Base-by-base conservation (phyloP, 2,113 vertebrate species). In the Ploceus nigricollis region DNA sequence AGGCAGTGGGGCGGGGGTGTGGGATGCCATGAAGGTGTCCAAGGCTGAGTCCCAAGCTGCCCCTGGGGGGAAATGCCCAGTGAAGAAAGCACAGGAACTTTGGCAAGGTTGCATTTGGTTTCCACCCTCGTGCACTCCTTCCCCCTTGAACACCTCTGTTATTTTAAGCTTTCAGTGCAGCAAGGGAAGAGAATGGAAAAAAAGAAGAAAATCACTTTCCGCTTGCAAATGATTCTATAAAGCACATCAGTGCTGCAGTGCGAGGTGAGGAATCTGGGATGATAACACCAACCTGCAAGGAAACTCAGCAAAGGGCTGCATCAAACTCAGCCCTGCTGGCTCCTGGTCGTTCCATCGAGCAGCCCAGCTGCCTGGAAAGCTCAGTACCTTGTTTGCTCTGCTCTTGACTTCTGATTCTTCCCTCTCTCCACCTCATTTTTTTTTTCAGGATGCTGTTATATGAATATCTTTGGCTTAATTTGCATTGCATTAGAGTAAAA, bases 401-500 rank as follows among this genome's bases (percentile, higher is more conserved):
- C 91, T 97, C 92, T 91, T 97, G 96, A 94, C 97, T 98, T 94
- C 95, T 87, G 87, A 89, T 97, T 94, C 94, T 95, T 95, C 83
- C 47, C 70, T 68, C 77, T 89, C 87, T 70, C 45, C 90, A 70
- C 30, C 70, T 63, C 16, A 23, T 79, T 80, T 90, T 81, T 88
- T 79, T 84, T 94, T 91, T 48, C 40, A 47, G 89, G 83, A 75
- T 71, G 89, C 78, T 94, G 94, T 94, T 97, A 89, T 93, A 78
- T 95, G 98, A 97, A 98, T 98, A 97, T 96, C 97, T 95, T 73
- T 60, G 64, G 70, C 97, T 97, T 98, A 96, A 98, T 98, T 98
- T 98, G 98, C 98, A 98, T 98, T 96, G 76, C 97, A 98, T 98
- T 98, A 98, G 97, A 97, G 97, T 97, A 97, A 98, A 98, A 97